Conservation (phyloP, 2,797 vertebrate genomes). For the Brachyalestes nurse region DNA sequence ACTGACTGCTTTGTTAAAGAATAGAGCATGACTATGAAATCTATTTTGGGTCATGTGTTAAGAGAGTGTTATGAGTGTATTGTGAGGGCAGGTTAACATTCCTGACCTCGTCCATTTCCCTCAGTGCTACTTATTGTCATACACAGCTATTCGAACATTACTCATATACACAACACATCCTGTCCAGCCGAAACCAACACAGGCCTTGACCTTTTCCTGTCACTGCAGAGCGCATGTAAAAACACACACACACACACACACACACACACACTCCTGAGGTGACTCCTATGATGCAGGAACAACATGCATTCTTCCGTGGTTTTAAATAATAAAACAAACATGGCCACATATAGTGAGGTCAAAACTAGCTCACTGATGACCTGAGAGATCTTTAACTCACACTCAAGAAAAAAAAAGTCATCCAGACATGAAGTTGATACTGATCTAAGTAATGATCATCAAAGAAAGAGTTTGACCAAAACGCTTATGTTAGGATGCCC, state of each 20-base stretch:
- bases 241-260: no score
- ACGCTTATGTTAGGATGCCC: no score
- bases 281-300: conserved; percentile 3
- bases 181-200: conserved; percentile 14
- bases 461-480: neutral
- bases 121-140: conserved; percentile 25
- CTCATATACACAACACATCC: conserved; percentile 22
- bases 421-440: neutral
- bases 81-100: neutral
- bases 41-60: conserved; percentile 13
- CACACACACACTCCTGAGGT: neutral
- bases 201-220: conserved; percentile 50
- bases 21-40: conserved; percentile 4
- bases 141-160: conserved; percentile 7
- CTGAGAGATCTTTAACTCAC: neutral
- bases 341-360: neutral
- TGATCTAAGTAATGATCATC: neutral
- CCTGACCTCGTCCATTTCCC: conserved; percentile 28
- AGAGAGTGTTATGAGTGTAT: neutral
- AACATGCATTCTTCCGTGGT: conserved; percentile 10
- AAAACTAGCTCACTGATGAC: neutral
- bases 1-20: neutral
- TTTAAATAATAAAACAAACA: neutral
- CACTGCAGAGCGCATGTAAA: conserved; percentile 18
- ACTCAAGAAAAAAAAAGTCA: neutral